Conservation (phyloP, 2,113 vertebrate species). For the Macquaria australasica region DNA sequence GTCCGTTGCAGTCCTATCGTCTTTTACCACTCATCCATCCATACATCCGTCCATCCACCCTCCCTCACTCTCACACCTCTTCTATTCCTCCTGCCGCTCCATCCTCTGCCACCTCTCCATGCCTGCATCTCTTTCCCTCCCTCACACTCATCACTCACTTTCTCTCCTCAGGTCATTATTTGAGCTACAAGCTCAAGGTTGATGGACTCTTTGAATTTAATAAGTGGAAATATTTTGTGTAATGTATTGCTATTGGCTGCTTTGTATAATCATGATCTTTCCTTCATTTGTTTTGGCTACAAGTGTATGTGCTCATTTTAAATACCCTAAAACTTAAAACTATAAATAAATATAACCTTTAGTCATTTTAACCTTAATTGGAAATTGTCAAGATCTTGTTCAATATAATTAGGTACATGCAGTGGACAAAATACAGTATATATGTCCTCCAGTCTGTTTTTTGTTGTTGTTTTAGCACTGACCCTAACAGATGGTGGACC, state of each 20-base stretch:
- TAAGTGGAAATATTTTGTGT: background rate
- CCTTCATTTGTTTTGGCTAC: background rate
- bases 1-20: conserved; percentile 38
- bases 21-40: conserved; percentile 59
- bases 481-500: conserved; percentile 13
- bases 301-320: background rate
- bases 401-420: background rate
- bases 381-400: conserved; percentile 16
- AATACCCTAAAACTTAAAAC: background rate
- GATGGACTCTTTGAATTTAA: conserved; percentile 29
- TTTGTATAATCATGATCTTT: background rate
- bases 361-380: background rate
- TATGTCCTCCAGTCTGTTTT: conserved; percentile 14
- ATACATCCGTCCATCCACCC: conserved; percentile 47
- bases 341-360: background rate
- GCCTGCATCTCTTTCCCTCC: conserved; percentile 47
- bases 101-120: conserved; percentile 64
- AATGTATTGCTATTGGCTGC: background rate
- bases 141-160: conserved; percentile 55
- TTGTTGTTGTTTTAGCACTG: conserved; percentile 12
- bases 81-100: conserved; percentile 57
- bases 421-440: background rate
- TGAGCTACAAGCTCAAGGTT: conserved; percentile 34
- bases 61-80: conserved; percentile 66
- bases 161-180: conserved; percentile 52